phyloP scores from a whole-genome alignment of 2,113 vertebrate genomes.

The Bolborhynchus lineola region DNA sequence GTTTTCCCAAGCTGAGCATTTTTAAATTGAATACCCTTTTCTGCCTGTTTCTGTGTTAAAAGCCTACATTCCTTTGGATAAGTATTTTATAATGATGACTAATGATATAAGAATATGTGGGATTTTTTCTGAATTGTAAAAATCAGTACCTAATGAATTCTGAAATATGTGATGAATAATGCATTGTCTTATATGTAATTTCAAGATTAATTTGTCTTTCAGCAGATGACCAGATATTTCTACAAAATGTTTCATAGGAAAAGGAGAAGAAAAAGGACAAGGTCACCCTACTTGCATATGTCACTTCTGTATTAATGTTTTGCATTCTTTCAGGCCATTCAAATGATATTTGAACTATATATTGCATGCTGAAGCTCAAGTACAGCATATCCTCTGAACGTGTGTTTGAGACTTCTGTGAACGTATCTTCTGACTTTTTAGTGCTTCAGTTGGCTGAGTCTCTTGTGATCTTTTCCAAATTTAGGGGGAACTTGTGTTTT shows the following conservation, averaged over 20 bases:
- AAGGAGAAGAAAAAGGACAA: background rate
- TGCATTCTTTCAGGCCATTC: background rate
- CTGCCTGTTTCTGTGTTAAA: background rate
- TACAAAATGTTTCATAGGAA: background rate
- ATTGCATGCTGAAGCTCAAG: background rate
- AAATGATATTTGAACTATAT: background rate
- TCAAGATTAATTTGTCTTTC: background rate
- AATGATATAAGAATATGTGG: background rate
- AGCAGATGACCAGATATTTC: background rate
- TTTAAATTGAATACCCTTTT: background rate
- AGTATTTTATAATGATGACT: background rate
- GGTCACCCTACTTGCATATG: background rate
- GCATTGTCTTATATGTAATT: background rate
- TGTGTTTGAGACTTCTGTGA: conserved; percentile 13
- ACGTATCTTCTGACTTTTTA: background rate
- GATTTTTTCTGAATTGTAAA: background rate
- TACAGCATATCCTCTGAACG: background rate
- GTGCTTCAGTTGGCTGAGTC: background rate
- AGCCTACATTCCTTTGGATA: background rate
- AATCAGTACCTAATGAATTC: background rate
- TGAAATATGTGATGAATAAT: background rate
- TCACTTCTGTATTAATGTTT: background rate
- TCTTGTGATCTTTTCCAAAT: background rate
- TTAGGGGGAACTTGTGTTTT: background rate
- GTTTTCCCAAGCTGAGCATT: background rate